Percentiles rank a stretch among this genome's conserved stretches.
Evolutionary conservation across 2,797 vertebrate genomes (phyloP).

Genomic region (Tauraco hartlaubi): DNA sequence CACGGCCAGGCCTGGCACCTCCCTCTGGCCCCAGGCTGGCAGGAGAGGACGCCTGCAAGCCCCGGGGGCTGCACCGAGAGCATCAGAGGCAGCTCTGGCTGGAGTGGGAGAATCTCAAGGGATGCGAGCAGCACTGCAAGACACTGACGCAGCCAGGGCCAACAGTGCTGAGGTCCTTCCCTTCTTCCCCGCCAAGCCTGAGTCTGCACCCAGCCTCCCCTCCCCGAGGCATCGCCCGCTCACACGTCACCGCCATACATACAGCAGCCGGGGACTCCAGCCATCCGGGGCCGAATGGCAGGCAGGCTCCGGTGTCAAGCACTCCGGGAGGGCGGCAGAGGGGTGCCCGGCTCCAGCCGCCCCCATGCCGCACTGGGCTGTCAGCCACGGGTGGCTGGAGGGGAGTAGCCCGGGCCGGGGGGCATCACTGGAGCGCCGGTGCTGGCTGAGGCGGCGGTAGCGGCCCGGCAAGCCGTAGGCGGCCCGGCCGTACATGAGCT

Average conservation of each 20-base stretch:
- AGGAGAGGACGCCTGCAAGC: background rate
- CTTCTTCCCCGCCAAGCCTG: background rate
- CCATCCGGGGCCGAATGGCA: constrained; percentile 71
- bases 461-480: constrained; percentile 78
- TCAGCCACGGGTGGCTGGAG: constrained; percentile 64
- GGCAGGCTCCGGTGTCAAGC: background rate
- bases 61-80: background rate
- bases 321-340: background rate
- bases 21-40: background rate
- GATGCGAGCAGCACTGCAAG: background rate
- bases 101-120: fast-evolving
- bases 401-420: background rate
- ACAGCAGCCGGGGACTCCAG: constrained; percentile 88
- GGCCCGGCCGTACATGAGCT: constrained; percentile 25
- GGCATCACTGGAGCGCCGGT: constrained; percentile 38
- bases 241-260: constrained; percentile 74
- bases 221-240: fast-evolving
- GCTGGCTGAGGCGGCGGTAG: constrained; percentile 81
- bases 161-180: fast-evolving
- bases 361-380: constrained; percentile 14
- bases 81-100: background rate
- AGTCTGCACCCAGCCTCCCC: background rate
- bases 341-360: constrained; percentile 56
- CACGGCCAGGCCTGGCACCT: background rate
- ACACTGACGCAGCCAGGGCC: background rate